A percentile compares a stretch with the other conserved stretches of the same genome.
Evolutionary conservation across 2,888 invertebrate species (phyloP).

Genomic region (Glaucopsyche alexis): DNA sequence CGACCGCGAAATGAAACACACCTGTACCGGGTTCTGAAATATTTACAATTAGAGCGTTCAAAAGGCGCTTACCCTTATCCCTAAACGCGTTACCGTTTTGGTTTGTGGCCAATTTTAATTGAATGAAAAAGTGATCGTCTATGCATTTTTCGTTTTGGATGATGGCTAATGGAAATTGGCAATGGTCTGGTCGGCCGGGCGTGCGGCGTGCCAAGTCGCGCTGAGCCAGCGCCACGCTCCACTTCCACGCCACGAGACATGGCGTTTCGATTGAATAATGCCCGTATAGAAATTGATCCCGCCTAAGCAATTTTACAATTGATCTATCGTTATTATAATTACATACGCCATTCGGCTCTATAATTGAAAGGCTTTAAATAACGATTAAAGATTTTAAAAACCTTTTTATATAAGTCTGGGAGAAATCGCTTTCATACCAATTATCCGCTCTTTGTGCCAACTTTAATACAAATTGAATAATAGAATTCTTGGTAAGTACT

Average conservation of each 20-base stretch:
- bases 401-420: neutral
- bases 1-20: conserved; percentile 40
- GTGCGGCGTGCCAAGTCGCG: conserved; percentile 78
- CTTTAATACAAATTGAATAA: conserved; percentile 17
- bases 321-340: conserved; percentile 5
- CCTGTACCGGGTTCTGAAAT: conserved; percentile 38
- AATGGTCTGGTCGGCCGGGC: conserved; percentile 69
- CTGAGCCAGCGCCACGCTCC: conserved; percentile 75
- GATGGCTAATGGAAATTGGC: conserved; percentile 80
- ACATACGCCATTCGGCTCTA: neutral
- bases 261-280: conserved; percentile 77
- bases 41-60: conserved; percentile 39
- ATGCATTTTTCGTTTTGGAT: conserved; percentile 79
- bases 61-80: conserved; percentile 43
- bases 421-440: conserved; percentile 15
- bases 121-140: conserved; percentile 79
- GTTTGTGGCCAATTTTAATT: conserved; percentile 76
- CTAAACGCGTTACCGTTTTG: conserved; percentile 46
- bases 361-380: neutral
- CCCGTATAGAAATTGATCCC: conserved; percentile 67
- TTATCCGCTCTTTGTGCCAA: conserved; percentile 13
- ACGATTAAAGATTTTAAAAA: conserved; percentile 5
- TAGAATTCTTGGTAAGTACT: conserved; percentile 16
- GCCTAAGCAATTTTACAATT: conserved; percentile 38
- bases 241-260: conserved; percentile 70